Base-by-base conservation (phyloP, 23 tunicate species). In the Phallusia fumigata region DNA sequence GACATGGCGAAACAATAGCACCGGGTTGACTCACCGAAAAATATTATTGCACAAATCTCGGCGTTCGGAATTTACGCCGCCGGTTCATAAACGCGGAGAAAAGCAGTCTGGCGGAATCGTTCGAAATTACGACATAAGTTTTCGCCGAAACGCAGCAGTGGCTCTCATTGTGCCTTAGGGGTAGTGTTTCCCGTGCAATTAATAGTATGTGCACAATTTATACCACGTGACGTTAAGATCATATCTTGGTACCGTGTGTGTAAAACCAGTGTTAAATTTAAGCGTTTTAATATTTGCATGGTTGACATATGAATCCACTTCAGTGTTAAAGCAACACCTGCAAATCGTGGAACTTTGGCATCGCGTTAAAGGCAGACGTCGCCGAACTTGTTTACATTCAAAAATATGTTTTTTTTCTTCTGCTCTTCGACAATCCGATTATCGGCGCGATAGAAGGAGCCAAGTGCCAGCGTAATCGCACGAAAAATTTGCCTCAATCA, bases 401-500 rank as follows among this genome's bases (percentile, higher is more conserved):
- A 6, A 58, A 58, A 58, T 58, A 58, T 58, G 69, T 58, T 58
- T 58, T 58, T 40, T 40, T 58, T 58, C 69, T 58, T 8, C 69
- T 22, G 5, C 28, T 24, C 69, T 22, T 16, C 1, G 69, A 16
- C 69, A 58, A 58, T 58, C 69, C 69, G 69, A 58, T 58, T 58
- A 58, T 58, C 69, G 26, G 13, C 69, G 69, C 69, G 69, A 58
- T 58, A 5, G 69, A 22, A 58, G 28, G 69, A 21, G 69, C 69
- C 13, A 22, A 24, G 5, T 58, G 69, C 69, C 69, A 58, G 26
- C 69, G 69, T 58, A 58, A 58, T 58, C 69, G 69, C 69, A 58
- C 69, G 69, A 58, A 58, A 58, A 21, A 58, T 58, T 58, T 58
- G 69, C 69, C 69, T 58, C 69, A 58, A 58, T 58, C 69, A 58